These are phyloP conservation scores for Pterois miles DNA, from an alignment of 2,797 vertebrate species.

Conservation along the genomic window DNA sequence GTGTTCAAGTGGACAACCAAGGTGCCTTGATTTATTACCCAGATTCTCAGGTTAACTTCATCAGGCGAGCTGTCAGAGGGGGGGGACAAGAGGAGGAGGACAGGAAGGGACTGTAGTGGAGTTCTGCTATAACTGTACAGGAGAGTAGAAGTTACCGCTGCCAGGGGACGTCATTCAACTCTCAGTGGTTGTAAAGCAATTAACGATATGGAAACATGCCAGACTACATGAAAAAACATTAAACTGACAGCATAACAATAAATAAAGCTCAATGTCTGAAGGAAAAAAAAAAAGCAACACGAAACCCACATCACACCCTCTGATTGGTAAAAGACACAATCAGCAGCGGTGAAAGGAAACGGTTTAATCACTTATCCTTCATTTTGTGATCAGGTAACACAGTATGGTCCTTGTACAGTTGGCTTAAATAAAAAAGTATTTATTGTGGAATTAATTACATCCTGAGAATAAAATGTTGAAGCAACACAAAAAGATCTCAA, in stretches of 20 bases:
- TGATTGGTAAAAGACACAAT: not conserved
- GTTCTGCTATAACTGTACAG: not conserved
- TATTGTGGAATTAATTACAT: not conserved
- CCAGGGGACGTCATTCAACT: not conserved
- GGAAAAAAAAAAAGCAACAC: not conserved
- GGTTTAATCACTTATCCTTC: not conserved
- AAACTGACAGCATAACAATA: not conserved
- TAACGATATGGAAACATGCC: conserved; percentile 17
- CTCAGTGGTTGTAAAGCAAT: conserved; percentile 27
- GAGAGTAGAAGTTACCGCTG: conserved; percentile 2
- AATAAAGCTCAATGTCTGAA: not conserved
- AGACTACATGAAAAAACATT: not conserved
- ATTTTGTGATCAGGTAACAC: not conserved
- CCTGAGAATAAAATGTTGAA: not conserved
- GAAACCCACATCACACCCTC: not conserved
- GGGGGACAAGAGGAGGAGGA: not conserved
- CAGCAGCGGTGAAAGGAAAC: not conserved
- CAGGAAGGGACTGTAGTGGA: not conserved
- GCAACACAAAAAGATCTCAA: not conserved
- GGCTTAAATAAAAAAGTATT: not conserved
- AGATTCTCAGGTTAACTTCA: conserved; percentile 61
- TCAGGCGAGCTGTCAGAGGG: conserved; percentile 51
- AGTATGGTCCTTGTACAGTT: not conserved
- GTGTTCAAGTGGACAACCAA: conserved; percentile 57
- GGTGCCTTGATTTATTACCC: conserved; percentile 71